Evolutionary conservation across 1,140 invertebrate species (phyloP).

Genomic region (Penaeus indicus): DNA sequence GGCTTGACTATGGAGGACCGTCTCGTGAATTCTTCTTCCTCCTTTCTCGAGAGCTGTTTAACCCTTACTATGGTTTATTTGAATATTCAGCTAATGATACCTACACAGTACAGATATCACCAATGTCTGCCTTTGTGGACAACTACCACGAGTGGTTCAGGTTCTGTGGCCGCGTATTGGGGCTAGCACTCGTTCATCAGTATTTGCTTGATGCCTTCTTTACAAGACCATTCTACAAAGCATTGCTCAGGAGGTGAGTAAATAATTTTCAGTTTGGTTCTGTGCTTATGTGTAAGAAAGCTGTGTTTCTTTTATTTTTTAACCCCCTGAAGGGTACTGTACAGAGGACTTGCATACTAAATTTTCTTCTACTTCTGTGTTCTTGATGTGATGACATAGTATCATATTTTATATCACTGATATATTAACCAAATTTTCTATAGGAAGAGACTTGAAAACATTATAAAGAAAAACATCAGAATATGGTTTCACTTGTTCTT

Average conservation of each 20-base stretch:
- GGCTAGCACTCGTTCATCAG: conserved; percentile 94
- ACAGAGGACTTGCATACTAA: no score
- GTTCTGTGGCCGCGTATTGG: conserved; percentile 93
- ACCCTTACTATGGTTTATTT: conserved; percentile 98
- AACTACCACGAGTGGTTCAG: conserved; percentile 98
- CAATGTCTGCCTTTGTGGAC: conserved; percentile 98
- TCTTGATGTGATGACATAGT: no score
- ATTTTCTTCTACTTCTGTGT: no score
- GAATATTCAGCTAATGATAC: conserved; percentile 98
- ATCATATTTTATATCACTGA: no score
- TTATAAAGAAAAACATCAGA: no score
- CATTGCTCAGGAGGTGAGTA: conserved; percentile 84
- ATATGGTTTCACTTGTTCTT: no score
- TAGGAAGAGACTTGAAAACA: no score
- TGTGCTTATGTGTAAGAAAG: no score
- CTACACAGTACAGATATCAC: conserved; percentile 95
- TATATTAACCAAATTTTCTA: no score
- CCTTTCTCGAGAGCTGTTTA: conserved; percentile 94
- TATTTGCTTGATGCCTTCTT: conserved; percentile 98
- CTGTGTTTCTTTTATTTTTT: no score
- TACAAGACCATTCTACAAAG: conserved; percentile 96
- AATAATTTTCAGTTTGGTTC: no score
- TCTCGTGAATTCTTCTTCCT: conserved; percentile 98
- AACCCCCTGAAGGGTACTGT: no score
- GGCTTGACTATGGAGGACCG: conserved; percentile 96